Evolutionary conservation across 2,797 vertebrate species (phyloP).

Genomic region (Muscicapa comitata): DNA sequence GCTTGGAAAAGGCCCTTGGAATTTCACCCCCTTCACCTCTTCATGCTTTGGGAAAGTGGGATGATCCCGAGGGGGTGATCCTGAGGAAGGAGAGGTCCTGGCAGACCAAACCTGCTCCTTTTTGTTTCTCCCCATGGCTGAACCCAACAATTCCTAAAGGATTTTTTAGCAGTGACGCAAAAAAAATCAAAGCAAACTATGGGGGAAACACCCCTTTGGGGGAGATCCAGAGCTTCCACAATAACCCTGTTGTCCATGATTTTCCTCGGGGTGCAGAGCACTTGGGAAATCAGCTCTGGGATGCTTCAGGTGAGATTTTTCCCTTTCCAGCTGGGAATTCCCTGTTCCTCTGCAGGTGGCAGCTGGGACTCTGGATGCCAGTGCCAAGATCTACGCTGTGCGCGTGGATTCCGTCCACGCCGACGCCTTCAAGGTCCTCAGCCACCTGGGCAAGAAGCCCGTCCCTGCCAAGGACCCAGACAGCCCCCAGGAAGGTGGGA

Average conservation of each 20-base stretch:
- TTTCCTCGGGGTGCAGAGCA: rapidly evolving
- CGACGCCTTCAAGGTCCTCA: constrained; percentile 89
- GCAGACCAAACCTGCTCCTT: not conserved
- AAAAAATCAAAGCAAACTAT: too few relatives aligned
- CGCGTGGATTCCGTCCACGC: constrained; percentile 92
- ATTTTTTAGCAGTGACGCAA: not conserved
- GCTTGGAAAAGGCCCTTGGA: not conserved
- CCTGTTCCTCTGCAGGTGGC: constrained; percentile 80
- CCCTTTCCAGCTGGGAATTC: not conserved
- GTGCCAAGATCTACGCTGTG: constrained; percentile 93
- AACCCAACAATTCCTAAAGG: not conserved
- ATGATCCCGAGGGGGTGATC: too few relatives aligned
- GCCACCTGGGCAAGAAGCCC: constrained; percentile 83
- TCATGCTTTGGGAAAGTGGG: rapidly evolving
- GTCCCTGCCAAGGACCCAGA: constrained; percentile 54
- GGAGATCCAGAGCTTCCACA: too few relatives aligned
- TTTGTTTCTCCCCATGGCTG: not conserved
- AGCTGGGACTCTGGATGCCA: constrained; percentile 92
- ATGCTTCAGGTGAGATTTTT: not conserved
- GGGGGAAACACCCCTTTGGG: not conserved
- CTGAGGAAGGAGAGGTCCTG: not conserved
- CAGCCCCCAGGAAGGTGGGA: constrained; percentile 40
- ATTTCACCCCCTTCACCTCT: not conserved
- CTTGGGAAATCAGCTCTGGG: not conserved
- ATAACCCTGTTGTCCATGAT: not conserved